These are phyloP conservation scores for Zosterops pallidus DNA, from an alignment of 2,113 vertebrate species.

Conservation along the genomic window DNA sequence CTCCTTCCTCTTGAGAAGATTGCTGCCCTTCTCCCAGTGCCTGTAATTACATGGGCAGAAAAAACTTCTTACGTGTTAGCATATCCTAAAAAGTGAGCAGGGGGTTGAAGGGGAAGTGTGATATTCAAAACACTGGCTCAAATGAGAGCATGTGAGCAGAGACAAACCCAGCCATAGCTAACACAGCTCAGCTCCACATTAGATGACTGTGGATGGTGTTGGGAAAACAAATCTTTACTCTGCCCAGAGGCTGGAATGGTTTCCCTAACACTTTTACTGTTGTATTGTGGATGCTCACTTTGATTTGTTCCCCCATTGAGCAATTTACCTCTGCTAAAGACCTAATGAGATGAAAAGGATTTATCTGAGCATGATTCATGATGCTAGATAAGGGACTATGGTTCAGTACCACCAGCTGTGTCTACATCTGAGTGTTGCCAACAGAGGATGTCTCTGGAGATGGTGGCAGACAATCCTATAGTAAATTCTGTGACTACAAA, in stretches of 20 bases:
- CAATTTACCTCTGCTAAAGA: background rate
- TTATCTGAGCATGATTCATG: background rate
- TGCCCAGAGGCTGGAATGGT: background rate
- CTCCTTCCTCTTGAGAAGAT: background rate
- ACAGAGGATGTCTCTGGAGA: background rate
- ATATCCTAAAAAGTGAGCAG: background rate
- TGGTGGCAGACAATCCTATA: fast-evolving
- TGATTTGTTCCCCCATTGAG: background rate
- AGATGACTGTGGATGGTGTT: background rate
- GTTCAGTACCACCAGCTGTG: background rate
- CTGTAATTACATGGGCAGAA: background rate
- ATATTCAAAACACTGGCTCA: background rate
- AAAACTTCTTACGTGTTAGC: fast-evolving
- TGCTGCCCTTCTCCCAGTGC: background rate
- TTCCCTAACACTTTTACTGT: background rate
- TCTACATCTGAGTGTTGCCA: background rate
- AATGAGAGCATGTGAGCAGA: background rate
- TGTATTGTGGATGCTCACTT: background rate
- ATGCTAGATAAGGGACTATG: background rate
- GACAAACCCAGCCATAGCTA: background rate
- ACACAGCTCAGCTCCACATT: fast-evolving
- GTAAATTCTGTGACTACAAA: background rate
- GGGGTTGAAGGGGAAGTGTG: background rate
- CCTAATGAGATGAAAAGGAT: background rate
- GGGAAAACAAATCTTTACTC: background rate